Evolutionary conservation across 2,113 vertebrate genomes (phyloP).

Genomic region (Antennarius striatus): DNA sequence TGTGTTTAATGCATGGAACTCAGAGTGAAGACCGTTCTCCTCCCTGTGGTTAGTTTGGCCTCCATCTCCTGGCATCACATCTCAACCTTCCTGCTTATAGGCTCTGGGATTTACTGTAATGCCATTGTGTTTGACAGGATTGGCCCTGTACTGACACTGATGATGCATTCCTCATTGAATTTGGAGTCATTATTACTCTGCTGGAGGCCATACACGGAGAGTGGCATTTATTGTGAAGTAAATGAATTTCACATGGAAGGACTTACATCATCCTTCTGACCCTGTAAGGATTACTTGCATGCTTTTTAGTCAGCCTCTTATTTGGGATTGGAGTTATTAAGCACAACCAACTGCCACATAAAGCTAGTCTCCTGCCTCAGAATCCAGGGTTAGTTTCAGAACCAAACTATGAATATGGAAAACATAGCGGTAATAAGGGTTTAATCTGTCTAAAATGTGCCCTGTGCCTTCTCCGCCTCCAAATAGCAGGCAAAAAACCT

Average conservation of each 20-base stretch:
- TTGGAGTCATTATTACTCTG: constrained; percentile 52
- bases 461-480: constrained; percentile 38
- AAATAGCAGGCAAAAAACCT: neutral
- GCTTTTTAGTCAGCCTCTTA: constrained; percentile 36
- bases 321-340: constrained; percentile 19
- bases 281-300: constrained; percentile 22
- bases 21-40: constrained; percentile 14
- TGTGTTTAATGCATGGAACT: constrained; percentile 12
- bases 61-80: constrained; percentile 52
- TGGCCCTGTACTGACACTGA: constrained; percentile 67
- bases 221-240: constrained; percentile 31
- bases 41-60: constrained; percentile 42
- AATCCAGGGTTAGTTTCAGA: constrained; percentile 16
- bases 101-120: constrained; percentile 75
- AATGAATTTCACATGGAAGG: constrained; percentile 6
- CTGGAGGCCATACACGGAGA: constrained; percentile 44
- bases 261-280: constrained; percentile 19
- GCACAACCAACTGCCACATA: constrained; percentile 37
- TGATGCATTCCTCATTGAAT: constrained; percentile 65
- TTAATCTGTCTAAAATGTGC: constrained; percentile 32
- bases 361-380: constrained; percentile 1
- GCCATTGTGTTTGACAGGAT: constrained; percentile 74
- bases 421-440: neutral
- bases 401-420: constrained; percentile 10
- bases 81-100: constrained; percentile 55